Evolutionary conservation across 30 jellyfish, hydroid and myxozoan species (phyloP).

Genomic region (Aurelia coerulea): DNA sequence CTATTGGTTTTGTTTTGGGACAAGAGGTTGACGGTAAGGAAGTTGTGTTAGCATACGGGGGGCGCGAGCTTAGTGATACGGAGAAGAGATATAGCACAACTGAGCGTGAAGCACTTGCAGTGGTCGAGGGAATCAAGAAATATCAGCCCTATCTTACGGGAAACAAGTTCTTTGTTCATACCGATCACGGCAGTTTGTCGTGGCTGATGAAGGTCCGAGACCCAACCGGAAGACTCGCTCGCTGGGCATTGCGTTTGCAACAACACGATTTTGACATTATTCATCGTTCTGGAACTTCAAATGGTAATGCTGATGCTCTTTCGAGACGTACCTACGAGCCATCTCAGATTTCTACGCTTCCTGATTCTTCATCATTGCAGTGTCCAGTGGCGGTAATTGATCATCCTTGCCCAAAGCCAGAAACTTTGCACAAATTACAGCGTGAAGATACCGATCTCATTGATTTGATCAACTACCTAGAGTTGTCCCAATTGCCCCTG

Average conservation of each 20-base stretch:
- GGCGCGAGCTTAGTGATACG: too few species aligned
- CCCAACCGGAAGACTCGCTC: background rate
- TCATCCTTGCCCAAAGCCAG: conserved; percentile 1
- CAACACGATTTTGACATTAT: background rate
- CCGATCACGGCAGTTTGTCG: conserved; percentile 36
- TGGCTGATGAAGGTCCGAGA: conserved; percentile 9
- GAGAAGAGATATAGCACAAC: background rate
- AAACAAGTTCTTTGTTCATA: conserved; percentile 25
- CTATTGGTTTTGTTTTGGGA: conserved; percentile 34
- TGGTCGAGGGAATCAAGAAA: conserved; percentile 43
- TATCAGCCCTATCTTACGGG: conserved; percentile 49
- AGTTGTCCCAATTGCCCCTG: background rate
- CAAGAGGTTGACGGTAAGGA: conserved; percentile 20
- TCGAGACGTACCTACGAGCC: background rate
- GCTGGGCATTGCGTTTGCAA: conserved; percentile 1
- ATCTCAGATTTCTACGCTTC: background rate
- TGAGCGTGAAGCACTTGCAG: conserved; percentile 71
- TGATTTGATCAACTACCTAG: conserved; percentile 1
- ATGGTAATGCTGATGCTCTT: background rate
- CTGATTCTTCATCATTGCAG: background rate
- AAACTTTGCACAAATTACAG: conserved; percentile 1
- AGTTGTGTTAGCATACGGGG: conserved; percentile 24
- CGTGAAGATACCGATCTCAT: conserved; percentile 24
- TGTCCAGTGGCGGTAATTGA: conserved; percentile 15
- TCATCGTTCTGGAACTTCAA: background rate